A percentile compares a stretch with the other conserved stretches of the same genome.
These are phyloP conservation scores for Camponotus pennsylvanicus DNA, from an alignment of 1,140 invertebrate genomes.

Conservation along the genomic window DNA sequence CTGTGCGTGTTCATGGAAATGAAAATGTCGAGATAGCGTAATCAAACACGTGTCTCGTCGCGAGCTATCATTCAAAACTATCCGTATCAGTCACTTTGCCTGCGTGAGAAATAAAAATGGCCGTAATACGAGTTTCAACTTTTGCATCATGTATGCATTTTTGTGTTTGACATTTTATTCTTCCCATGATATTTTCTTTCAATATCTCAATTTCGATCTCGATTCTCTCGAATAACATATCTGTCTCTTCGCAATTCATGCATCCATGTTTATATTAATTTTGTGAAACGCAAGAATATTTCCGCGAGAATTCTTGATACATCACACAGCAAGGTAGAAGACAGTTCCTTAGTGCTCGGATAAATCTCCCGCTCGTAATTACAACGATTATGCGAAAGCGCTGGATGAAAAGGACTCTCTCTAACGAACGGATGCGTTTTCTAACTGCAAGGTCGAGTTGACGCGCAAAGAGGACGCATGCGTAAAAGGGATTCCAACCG, in stretches of 20 bases:
- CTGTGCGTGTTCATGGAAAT: constrained; percentile 6
- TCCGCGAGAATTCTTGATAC: neutral
- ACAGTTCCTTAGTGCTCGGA: neutral
- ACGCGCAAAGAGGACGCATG: neutral
- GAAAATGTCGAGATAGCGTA: constrained; percentile 43
- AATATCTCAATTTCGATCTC: neutral
- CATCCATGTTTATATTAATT: neutral
- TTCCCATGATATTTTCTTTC: neutral
- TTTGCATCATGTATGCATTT: neutral
- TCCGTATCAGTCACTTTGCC: neutral
- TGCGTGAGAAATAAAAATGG: neutral
- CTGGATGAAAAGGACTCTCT: neutral
- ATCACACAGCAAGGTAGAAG: neutral
- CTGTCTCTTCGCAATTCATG: neutral
- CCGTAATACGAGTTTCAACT: constrained; percentile 15
- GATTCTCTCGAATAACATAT: neutral
- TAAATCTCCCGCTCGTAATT: neutral
- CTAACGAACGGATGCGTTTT: neutral
- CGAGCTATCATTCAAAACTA: constrained; percentile 1
- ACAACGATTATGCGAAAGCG: neutral
- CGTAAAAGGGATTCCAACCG: neutral
- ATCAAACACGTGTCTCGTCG: constrained; percentile 36
- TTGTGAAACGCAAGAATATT: neutral
- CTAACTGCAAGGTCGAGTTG: neutral
- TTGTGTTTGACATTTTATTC: neutral